These are phyloP conservation scores for Zaprionus kolodkinae DNA, from an alignment of 1,140 invertebrate species.

Conservation along the genomic window DNA sequence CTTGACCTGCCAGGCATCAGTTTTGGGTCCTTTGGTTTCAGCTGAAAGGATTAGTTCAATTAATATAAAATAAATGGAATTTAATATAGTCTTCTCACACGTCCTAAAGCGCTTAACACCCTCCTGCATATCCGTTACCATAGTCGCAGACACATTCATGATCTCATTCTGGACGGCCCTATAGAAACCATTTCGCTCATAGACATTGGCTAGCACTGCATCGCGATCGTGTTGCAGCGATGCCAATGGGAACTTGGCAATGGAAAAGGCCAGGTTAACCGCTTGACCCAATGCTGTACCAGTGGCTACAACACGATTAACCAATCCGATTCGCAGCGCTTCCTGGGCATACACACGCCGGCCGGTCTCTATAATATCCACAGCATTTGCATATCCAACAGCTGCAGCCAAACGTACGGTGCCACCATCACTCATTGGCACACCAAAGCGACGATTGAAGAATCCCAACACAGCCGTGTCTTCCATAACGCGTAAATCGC, in stretches of 20 bases:
- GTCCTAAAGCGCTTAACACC: conserved; percentile 90
- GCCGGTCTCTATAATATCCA: conserved; percentile 96
- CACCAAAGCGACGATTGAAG: conserved; percentile 92
- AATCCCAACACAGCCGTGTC: conserved; percentile 93
- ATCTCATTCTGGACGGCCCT: conserved; percentile 89
- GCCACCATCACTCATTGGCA: conserved; percentile 93
- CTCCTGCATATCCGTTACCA: conserved; percentile 87
- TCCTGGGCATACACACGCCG: conserved; percentile 89
- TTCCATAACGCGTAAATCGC: conserved; percentile 95
- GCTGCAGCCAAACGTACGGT: conserved; percentile 90
- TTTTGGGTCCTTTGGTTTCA: conserved; percentile 91
- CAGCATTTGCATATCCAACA: conserved; percentile 92
- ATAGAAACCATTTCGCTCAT: conserved; percentile 85
- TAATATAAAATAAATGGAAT: background rate
- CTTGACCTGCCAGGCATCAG: conserved; percentile 87
- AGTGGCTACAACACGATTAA: conserved; percentile 90
- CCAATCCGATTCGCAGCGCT: conserved; percentile 91
- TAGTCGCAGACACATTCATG: conserved; percentile 86
- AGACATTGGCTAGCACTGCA: conserved; percentile 87
- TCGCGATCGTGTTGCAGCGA: conserved; percentile 90
- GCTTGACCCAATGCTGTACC: conserved; percentile 94
- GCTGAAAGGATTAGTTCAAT: conserved; percentile 79
- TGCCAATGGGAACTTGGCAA: conserved; percentile 92
- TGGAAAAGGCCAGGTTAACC: conserved; percentile 89
- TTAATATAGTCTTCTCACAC: conserved; percentile 63